Conservation (phyloP, 2,888 invertebrate genomes). For the Brachypterus glaber region DNA sequence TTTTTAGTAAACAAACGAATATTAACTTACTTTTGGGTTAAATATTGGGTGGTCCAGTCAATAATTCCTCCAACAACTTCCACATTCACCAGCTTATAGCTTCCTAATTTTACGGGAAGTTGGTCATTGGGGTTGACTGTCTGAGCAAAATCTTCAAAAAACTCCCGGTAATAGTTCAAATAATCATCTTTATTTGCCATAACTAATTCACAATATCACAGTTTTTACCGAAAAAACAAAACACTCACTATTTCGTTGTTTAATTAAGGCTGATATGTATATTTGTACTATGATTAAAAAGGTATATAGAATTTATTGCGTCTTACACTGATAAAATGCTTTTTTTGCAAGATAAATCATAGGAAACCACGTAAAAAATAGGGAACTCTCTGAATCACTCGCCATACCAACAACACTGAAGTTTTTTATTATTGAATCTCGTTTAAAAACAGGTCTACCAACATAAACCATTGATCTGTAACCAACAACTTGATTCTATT, state of each 20-base stretch:
- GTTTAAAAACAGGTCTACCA: too few species aligned
- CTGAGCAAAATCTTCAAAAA: constrained; percentile 62
- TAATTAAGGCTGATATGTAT: constrained; percentile 30
- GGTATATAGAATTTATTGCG: constrained; percentile 9
- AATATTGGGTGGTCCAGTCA: constrained; percentile 67
- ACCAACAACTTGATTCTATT: too few species aligned
- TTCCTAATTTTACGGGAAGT: constrained; percentile 61
- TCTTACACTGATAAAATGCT: constrained; percentile 15
- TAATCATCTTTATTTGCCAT: constrained; percentile 56
- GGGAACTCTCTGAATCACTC: constrained; percentile 17
- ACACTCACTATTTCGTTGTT: constrained; percentile 30
- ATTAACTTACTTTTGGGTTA: constrained; percentile 61
- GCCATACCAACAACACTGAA: constrained; percentile 12
- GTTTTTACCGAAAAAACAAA: constrained; percentile 13
- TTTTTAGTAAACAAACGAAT: background rate
- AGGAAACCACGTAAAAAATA: constrained; percentile 16
- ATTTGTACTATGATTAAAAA: constrained; percentile 32
- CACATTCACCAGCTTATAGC: constrained; percentile 56
- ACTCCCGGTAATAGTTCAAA: constrained; percentile 57
- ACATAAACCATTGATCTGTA: too few species aligned
- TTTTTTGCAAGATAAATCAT: constrained; percentile 6
- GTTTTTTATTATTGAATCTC: too few species aligned
- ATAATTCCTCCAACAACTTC: constrained; percentile 68
- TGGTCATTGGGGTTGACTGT: constrained; percentile 63
- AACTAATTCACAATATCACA: constrained; percentile 22